Evolutionary conservation across 1,140 invertebrate genomes (phyloP), one percentile per base, ranked within the genome.

Genomic region (Cherax quadricarinatus): DNA sequence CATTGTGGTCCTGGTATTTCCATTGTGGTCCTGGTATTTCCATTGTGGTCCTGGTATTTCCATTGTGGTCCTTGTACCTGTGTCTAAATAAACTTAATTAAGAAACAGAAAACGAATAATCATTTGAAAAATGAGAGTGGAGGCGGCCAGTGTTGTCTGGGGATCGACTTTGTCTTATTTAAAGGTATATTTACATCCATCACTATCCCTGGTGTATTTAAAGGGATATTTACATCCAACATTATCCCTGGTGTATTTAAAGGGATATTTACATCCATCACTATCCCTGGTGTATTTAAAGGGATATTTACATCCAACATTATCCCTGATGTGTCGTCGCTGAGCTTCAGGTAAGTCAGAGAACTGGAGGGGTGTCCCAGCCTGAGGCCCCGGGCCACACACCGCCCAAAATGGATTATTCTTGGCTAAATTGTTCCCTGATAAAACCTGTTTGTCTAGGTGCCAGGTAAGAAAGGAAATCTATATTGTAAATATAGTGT

Each of bases 381-480:
- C 9, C 53, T 9, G 14, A 57, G 53, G 53, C 53, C 53, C 9
- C 53, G 9, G 53, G 53, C 53, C 53, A 57, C 53, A 57, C 53
- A 57, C 53, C 53, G 53, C 1, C 14, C 53, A 6, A 57, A 57
- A 57, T 57, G 53, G 53, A 57, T 57, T 57, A 57, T 57, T 10
- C 9, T 57, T 57, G 9, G 62, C 5, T 66, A 66, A 66, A 66
- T 18, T 66, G 14, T 66, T 66, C 16, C 62, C 53, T 14, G 66
- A 70, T 30, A 75, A 12, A 85, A 49, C 83, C 83, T 85, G 30
- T 85, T 66, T 85, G 62, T 41, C 83, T 9, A 85, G 62, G 62
- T 70, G 30, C 83, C 60, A 18, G 60, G 48, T 62, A 30, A 70
- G 83, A 70, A 66, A 85, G 83, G 83, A 70, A 85, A 70, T 85